Base-by-base conservation (phyloP, 2,888 invertebrate species). In the Drosophila mulleri region DNA sequence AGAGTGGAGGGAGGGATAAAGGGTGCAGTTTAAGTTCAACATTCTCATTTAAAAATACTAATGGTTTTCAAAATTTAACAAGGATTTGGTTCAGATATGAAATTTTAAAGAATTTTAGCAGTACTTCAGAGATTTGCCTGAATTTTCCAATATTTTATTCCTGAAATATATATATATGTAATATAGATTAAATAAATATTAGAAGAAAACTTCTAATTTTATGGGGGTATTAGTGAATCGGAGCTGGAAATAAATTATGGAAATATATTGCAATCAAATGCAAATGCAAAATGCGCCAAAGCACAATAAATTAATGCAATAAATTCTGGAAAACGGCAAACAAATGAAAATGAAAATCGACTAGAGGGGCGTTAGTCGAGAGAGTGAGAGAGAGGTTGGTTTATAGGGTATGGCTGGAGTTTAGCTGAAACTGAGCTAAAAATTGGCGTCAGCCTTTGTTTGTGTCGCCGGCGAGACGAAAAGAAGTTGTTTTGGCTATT, bases 221-320 rank as follows among this genome's bases (percentile, higher is more conserved):
- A 26, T 16, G 23, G 47, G 47, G 1, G 11, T 29, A 14, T n/a
- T 16, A 5, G 16, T 14, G 16, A 18, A 26, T 35, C 8, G 44
- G 14, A 26, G 18, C 8, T 50, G 39, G 48, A 53, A 50, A 78
- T 84, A 83, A 88, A 82, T 84, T 67, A 61, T 58, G 57, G 32
- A 18, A 81, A 77, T 66, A 65, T 59, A 52, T 72, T 83, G 76
- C 72, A 82, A 76, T 83, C 78, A 75, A 82, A 86, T 80, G 85
- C 75, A 83, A 89, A 89, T 83, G 44, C 23, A 39, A 54, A 37
- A 67, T 67, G 73, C 60, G 35, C 65, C 23, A 52, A 65, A 54
- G 86, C 83, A 82, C 83, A 83, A 92, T 90, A 90, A 90, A 92
- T 92, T 83, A 90, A 87, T 78, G 79, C 86, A 87, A 89, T 91